Base-by-base conservation (phyloP, 2,888 invertebrate species). In the Bedellia somnulentella region DNA sequence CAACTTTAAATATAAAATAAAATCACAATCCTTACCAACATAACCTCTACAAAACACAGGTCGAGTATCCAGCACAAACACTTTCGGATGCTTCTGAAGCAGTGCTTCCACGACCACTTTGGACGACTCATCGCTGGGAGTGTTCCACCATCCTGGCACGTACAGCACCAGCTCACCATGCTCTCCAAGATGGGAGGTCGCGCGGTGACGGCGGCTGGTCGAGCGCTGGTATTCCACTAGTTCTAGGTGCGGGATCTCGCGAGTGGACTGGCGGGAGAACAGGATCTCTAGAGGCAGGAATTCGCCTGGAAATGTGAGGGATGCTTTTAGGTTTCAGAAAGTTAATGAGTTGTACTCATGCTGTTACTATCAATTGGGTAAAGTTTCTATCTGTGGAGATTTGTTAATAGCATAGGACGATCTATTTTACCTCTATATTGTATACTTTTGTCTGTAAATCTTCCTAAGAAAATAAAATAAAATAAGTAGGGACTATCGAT, bases 111-210 rank as follows among this genome's bases (percentile, higher is more conserved):
- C 53, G 13, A 71, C 35, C 2, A 63, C 56, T 2, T 40, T 40
- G 0, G 66, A 49, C 5, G 71, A 61, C 24, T 59, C 57, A 37
- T 71, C 71, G 0, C 40, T 39, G 4, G 67, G 70, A 0, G 59
- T 55, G 51, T 71, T 71, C 58, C 59, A 57, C 71, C 71, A 71
- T 33, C 71, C 71, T 2, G 70, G 64, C 30, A 70, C 48, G 51
- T 67, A 71, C 15, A 71, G 35, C n/a, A 56, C 41, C 12, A 64
- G 43, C 11, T n/a, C n/a, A 6, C 35, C 29, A 6, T 36, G 22
- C 2, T 38, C 37, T 10, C 39, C 39, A 18, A 44, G 36, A 15
- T 44, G 46, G 1, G 59, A 64, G 4, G 41, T 32, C 5, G 54
- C 47, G 15, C 49, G 52, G 42, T 52, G 50, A 4, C 34, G 39